Evolutionary conservation across 2,797 vertebrate species (phyloP), one percentile per base, ranked within the genome.

Genomic region (Enoplosus armatus): DNA sequence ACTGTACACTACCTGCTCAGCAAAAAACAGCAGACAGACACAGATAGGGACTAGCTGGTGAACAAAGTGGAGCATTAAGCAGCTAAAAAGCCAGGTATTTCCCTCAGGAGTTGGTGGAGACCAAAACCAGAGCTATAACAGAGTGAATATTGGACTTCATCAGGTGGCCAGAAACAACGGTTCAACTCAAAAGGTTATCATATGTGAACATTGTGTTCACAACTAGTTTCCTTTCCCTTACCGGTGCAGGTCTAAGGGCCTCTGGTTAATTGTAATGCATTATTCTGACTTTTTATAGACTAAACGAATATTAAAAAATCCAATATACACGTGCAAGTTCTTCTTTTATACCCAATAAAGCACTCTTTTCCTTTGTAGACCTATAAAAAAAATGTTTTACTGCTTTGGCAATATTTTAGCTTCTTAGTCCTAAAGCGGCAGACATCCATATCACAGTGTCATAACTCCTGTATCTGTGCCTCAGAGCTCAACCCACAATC

Each of bases 391-490:
- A 20, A 26, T 35, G 26, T 55, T 70, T 47, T 9, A 31, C 62
- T 51, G 15, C 41, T 56, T 55, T 58, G 39, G 60, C 22, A 43
- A 43, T 20, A 59, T 58, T 50, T 74, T 63, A 48, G 33, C 48
- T 59, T 61, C 20, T 67, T 24, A 8, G 22, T 20, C 33, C 60
- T 35, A 22, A 72, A 60, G 58, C 6, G 0, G 18, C 18, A 18
- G 15, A 66, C 26, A 47, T 59, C 55, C n/a, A 24, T 11, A 9
- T 64, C 35, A 39, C 22, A 39, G 5, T 12, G 14, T 43, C 26
- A 37, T 66, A n/a, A 75, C 60, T 70, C 35, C 5, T 47, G 6
- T 18, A 29, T 72, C 50, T 75, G 54, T 43, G 47, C 62, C 60
- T 59, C 8, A 22, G 55, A 29, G 56, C 53, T 59, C 53, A 58